Evolutionary conservation across 2,113 vertebrate species (phyloP), one percentile per base, ranked within the genome.

Genomic region (Enhydra lutris): DNA sequence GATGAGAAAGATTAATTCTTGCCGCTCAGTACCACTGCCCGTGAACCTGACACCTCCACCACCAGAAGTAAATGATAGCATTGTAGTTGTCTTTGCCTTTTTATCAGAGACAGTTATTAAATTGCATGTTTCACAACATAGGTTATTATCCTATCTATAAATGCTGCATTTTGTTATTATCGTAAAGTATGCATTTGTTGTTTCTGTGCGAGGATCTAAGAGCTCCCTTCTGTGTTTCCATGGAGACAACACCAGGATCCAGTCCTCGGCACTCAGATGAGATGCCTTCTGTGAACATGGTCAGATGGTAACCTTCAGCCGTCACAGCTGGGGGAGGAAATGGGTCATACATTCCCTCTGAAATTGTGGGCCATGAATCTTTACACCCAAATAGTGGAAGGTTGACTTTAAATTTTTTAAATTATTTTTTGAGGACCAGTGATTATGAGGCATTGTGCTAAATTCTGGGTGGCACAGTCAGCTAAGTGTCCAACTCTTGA

Each of bases 181-280:
- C 31, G 91, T 76, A 61, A 78, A 87, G 3, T 10, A 65, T 26
- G 3, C 71, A 86, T 97, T 94, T 97, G 52, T 97, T 97, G 92
- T 97, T 98, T 71, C 57, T 76, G 6, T 84, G 59, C 81, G 39
- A 98, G 96, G 84, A 90, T 83, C 84, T 61, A 94, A 88, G 95
- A 96, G 29, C 55, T 57, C 94, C 52, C 80, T 67, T 94, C 93
- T 94, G 94, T 89, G 97, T 98, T 98, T 98, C 98, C 98, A 98
- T 98, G 97, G 97, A 42, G 81, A 99, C 97, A 18, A 83, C 6
- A 1, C 80, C 95, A n/a, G 97, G 80, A 63, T 94, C 96, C 55
- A 79, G 98, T 59, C 20, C 80, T 65, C 52, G 18, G 79, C 65
- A 10, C 78, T 85, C 45, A 63, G 50, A 89, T 63, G 74, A 39